Percentiles rank a stretch among this genome's conserved stretches.
Evolutionary conservation across 1,140 invertebrate species (phyloP).

Genomic region (Panulirus ornatus): DNA sequence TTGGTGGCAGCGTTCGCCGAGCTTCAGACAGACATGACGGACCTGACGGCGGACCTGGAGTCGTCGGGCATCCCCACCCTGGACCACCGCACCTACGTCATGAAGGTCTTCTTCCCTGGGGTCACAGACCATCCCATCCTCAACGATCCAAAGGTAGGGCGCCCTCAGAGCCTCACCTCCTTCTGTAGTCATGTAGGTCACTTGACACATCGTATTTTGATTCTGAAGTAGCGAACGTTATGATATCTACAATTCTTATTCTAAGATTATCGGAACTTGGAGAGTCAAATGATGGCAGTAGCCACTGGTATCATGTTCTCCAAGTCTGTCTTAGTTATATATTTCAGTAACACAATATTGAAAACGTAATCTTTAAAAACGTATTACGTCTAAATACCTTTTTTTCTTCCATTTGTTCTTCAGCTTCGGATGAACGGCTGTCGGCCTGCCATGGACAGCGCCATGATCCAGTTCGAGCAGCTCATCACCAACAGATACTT

Average conservation of each 20-base stretch:
- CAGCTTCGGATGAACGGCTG: constrained; percentile 82
- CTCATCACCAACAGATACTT: constrained; percentile 96
- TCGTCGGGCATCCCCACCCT: constrained; percentile 95
- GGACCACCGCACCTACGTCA: constrained; percentile 97
- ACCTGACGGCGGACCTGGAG: constrained; percentile 96
- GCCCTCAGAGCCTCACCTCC: no score
- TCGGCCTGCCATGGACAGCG: constrained; percentile 91
- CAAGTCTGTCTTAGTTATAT: no score
- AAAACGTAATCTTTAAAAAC: no score
- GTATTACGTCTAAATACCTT: no score
- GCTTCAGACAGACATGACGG: constrained; percentile 99
- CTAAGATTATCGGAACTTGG: no score
- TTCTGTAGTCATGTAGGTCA: no score
- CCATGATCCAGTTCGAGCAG: constrained; percentile 96
- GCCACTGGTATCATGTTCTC: no score
- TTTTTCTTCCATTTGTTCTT: background rate
- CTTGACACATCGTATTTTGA: no score
- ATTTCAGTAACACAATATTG: no score
- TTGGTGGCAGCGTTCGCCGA: constrained; percentile 90
- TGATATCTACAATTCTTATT: no score
- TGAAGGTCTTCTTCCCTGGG: constrained; percentile 98
- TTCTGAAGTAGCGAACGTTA: no score
- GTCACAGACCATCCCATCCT: constrained; percentile 86
- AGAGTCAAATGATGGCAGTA: no score
- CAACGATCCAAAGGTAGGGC: constrained; percentile 69